Evolutionary conservation across 2,888 invertebrate genomes (phyloP), one percentile per base, ranked within the genome.

Genomic region (Orgyia antiqua): DNA sequence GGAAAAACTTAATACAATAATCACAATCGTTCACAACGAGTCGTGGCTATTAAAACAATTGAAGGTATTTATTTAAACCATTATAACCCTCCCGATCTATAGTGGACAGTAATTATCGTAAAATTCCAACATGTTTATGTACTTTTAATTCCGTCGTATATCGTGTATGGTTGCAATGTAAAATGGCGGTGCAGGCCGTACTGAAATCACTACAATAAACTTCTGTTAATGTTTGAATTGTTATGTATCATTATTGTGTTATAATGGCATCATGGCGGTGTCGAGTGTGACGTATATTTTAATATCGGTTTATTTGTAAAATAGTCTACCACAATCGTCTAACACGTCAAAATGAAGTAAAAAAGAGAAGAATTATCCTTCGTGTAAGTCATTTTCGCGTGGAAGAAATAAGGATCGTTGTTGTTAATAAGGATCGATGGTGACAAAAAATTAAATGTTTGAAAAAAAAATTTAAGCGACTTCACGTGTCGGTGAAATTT

Each of bases 81-180:
- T 72, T 77, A 75, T 74, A 75, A 75, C 68, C 63, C 72, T 63
- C 59, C 75, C 72, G 61, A 72, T 70, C 69, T 73, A 75, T 72
- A 73, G 72, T 61, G 58, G 57, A 52, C 45, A 58, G 72, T 77
- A 75, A 82, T 83, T 82, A 82, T 70, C 80, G 80, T 83, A 82
- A 82, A 83, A 74, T 71, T 71, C 30, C 64, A 68, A 67, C 73
- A 74, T 82, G 77, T 83, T 83, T 83, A 83, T 83, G 80, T 71
- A 74, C 82, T 83, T 83, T 83, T 83, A 83, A 83, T 83, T 83
- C 83, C 75, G 64, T 65, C 66, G 75, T 78, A 77, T 52, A 52
- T 52, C 52, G 51, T 45, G 42, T 50, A 42, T 51, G 52, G 60
- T 62, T 56, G 59, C 66, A 68, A 71, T 77, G 68, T 68, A 70